phyloP scores from a whole-genome alignment of 2,888 invertebrate species.

The Magallana nippona region DNA sequence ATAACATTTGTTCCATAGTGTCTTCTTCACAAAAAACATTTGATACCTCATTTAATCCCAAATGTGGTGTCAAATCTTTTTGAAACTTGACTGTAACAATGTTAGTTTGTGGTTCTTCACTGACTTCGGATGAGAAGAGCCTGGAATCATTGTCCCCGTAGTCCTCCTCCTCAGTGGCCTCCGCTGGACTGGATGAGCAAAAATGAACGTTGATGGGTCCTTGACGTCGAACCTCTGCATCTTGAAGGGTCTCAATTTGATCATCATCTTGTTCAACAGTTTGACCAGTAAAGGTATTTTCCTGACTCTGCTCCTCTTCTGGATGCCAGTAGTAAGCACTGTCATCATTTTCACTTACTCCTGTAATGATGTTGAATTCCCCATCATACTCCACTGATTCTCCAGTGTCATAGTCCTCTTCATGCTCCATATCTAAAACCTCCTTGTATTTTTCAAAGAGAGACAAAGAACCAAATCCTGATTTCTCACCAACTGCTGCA shows the following conservation, averaged over 20 bases:
- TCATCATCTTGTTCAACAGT: slow-evolving; percentile 44
- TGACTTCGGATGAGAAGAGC: slow-evolving; percentile 2
- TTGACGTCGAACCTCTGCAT: not conserved
- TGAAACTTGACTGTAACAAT: slow-evolving; percentile 8
- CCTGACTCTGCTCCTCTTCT: not conserved
- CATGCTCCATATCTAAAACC: slow-evolving; percentile 31
- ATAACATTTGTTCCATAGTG: not conserved
- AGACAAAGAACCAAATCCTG: slow-evolving; percentile 34
- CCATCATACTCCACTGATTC: slow-evolving; percentile 39
- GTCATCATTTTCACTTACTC: slow-evolving; percentile 3
- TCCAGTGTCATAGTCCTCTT: slow-evolving; percentile 31
- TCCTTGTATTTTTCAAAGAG: slow-evolving; percentile 42
- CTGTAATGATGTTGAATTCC: slow-evolving; percentile 32
- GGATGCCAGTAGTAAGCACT: slow-evolving; percentile 26
- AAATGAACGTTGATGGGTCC: not conserved
- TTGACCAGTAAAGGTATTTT: not conserved
- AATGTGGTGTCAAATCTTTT: not conserved
- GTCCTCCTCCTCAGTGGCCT: slow-evolving; percentile 30
- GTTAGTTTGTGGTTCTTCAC: not conserved
- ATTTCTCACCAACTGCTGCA: slow-evolving; percentile 2
- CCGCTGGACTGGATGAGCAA: not conserved
- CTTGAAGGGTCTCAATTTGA: slow-evolving; percentile 4
- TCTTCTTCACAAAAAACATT: not conserved
- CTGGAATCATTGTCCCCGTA: slow-evolving; percentile 23
- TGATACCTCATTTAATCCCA: no score